Base-by-base conservation (phyloP, 2,113 vertebrate species). In the Thalassarche chlororhynchos region DNA sequence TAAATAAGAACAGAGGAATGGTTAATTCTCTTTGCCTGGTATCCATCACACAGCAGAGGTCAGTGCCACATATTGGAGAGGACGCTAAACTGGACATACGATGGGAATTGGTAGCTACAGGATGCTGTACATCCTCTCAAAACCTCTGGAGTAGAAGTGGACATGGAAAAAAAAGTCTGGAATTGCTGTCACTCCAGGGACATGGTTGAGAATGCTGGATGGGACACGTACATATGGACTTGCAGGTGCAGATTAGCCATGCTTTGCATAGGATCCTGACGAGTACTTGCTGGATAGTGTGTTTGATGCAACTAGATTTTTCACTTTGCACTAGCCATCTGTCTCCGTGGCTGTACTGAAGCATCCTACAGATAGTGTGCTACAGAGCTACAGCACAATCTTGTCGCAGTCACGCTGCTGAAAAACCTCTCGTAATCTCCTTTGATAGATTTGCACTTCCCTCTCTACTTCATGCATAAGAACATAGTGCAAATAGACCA, bases 21-120 rank as follows among this genome's bases (percentile, higher is more conserved):
- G 87, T 71, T 97, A 97, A 95, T 93, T 96, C 84, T 25, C 61
- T 80, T 84, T 77, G n/a, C 82, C 95, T 95, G 94, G 93, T 68
- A 94, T 88, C 87, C 62, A 96, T 95, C 84, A 94, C 78, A 25
- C 18, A n/a, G 62, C 90, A 96, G 58, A 96, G 84, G 91, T 96
- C 95, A 91, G 77, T 70, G 61, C 78, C 14, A 21, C 36, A 9
- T 8, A 16, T 9, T 17, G 16, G 78, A 44, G 62, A 64, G 62
- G 76, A 55, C 4, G 14, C 40, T 90, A 21, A 93, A 88, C 51
- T 74, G 75, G 94, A 66, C 75, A 78, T 55, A 18, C 46, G 52
- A 77, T 40, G 55, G 66, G 72, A 91, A 76, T 9, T 68, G 75
- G 31, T 68, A 74, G 78, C n/a, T 74, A 40, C 32, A 70, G 62